Evolutionary conservation across 2,113 vertebrate genomes (phyloP).

Genomic region (Fregata magnificens): DNA sequence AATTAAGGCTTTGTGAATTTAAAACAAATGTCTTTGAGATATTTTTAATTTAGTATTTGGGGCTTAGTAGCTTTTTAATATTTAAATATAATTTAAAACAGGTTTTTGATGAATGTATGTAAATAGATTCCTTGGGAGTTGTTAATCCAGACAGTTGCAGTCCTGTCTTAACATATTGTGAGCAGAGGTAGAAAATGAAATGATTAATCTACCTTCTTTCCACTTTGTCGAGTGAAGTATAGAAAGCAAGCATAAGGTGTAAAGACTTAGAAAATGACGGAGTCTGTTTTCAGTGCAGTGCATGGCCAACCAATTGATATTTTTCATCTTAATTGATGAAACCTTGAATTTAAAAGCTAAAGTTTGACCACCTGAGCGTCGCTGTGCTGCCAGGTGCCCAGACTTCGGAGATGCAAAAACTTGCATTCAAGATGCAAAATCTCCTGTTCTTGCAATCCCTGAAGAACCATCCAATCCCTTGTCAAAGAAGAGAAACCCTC

Average conservation of each 20-base stretch:
- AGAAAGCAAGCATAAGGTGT: background rate
- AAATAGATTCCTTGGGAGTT: background rate
- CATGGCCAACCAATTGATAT: background rate
- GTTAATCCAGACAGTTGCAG: background rate
- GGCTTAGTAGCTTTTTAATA: background rate
- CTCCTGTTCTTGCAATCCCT: background rate
- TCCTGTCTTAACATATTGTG: background rate
- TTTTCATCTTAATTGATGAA: background rate
- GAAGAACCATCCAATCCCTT: background rate
- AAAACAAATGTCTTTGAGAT: background rate
- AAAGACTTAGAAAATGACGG: background rate
- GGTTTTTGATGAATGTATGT: background rate
- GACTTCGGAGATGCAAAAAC: background rate
- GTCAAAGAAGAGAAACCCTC: background rate
- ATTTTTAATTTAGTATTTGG: conserved; percentile 18
- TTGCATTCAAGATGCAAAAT: background rate
- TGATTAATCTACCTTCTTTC: background rate
- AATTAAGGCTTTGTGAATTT: background rate
- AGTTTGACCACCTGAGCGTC: background rate
- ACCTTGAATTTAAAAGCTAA: background rate
- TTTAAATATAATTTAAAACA: conserved; percentile 1
- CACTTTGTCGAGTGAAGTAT: background rate
- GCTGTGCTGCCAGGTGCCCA: background rate
- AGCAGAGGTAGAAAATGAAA: background rate
- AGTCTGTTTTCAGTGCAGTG: background rate